Base-by-base conservation (phyloP, 2,888 invertebrate genomes). In the Sesia apiformis region DNA sequence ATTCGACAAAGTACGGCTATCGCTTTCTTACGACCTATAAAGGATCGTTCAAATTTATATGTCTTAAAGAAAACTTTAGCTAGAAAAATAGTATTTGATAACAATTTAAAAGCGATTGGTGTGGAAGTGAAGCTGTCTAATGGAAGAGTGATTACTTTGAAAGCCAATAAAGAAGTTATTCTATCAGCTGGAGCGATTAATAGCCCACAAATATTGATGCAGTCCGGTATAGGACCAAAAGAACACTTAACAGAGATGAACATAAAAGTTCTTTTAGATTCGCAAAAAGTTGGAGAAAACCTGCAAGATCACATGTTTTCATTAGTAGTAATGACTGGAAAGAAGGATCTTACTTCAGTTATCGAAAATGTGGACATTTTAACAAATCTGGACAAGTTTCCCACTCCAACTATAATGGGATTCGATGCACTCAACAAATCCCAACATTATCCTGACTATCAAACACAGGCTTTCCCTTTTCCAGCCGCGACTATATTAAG, bases 161-260 rank as follows among this genome's bases (percentile, higher is more conserved):
- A 52, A 4, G 69, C 72, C 7, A 64, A 38, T 2, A 72, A 70
- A 54, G 83, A 83, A 67, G 64, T 81, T 0, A 67, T 83, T 39
- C 40, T 83, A 52, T 81, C 80, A 7, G 77, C 80, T 5, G 82
- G 82, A 3, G 62, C 75, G 7, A 60, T 81, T 2, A 78, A 71
- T 46, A 74, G 70, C 52, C 82, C 83, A 0, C 71, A 81, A 53
- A 49, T 83, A 4, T 58, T 83, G 4, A 81, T 83, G 80, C 56
- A 79, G 4, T 83, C 82, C 3, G 82, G 83, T 3, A 66, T 83
- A 38, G 83, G 83, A 5, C 76, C 78, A 2, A 67, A 63, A 51
- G 56, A 70, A 0, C 70, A 82, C 61, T 67, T 83, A 23, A 40
- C 66, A 49, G 63, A 74, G 56, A 59, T 71, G 40, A 60, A 61